Conservation (phyloP, 2,888 invertebrate species). For the Oligia latruncula region DNA sequence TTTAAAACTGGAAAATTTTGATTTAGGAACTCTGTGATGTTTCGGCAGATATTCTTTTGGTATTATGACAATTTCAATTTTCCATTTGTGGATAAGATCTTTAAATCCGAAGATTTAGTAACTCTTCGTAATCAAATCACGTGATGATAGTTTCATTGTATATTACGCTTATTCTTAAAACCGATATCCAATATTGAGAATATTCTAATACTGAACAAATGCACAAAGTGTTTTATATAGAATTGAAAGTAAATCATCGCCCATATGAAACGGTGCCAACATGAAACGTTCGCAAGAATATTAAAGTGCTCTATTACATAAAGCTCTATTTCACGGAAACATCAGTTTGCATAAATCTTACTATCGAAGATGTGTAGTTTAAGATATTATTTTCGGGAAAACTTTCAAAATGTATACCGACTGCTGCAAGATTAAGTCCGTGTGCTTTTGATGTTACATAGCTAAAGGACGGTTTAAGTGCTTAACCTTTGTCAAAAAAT, state of each 20-base stretch:
- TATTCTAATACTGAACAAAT: constrained; percentile 36
- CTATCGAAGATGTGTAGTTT: constrained; percentile 24
- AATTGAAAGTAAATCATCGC: constrained; percentile 52
- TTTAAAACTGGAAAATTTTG: neutral
- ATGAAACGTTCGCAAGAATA: constrained; percentile 40
- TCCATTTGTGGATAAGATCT: neutral
- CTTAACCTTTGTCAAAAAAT: neutral
- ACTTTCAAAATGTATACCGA: neutral
- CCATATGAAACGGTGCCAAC: constrained; percentile 54
- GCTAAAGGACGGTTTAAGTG: neutral
- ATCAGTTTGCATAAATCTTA: constrained; percentile 42
- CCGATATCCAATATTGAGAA: constrained; percentile 13
- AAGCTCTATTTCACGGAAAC: constrained; percentile 47
- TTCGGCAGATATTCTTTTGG: neutral
- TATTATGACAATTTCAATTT: neutral
- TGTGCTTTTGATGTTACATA: neutral
- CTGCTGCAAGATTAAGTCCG: neutral
- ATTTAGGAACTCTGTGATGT: neutral
- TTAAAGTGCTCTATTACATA: constrained; percentile 53
- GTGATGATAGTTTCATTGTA: neutral
- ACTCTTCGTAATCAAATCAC: neutral
- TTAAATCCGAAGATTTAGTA: neutral
- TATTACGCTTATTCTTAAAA: neutral
- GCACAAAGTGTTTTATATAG: constrained; percentile 40
- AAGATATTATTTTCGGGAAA: constrained; percentile 16